phyloP scores from a whole-genome alignment of 2,888 invertebrate genomes.

The Ennomos quercinarius region DNA sequence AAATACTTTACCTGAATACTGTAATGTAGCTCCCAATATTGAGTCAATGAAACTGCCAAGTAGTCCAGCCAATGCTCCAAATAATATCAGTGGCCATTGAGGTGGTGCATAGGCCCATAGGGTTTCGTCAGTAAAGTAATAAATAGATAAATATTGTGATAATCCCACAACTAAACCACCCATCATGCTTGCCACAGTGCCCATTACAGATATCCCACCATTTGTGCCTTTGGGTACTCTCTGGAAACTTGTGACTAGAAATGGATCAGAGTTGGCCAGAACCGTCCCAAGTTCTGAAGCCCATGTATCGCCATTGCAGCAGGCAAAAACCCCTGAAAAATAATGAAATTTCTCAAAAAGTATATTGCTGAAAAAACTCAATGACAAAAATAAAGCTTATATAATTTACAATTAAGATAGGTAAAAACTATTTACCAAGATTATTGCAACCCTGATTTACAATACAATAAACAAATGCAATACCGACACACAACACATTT shows the following conservation, averaged over 20 bases:
- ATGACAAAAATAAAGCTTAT: no score
- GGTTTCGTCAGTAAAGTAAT: conserved; percentile 86
- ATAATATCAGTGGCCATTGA: conserved; percentile 92
- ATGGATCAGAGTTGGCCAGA: conserved; percentile 87
- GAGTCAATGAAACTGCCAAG: conserved; percentile 94
- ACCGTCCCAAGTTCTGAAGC: conserved; percentile 95
- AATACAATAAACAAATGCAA: no score
- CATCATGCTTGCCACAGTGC: conserved; percentile 84
- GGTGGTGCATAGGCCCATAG: conserved; percentile 86
- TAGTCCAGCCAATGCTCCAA: conserved; percentile 90
- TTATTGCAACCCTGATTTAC: no score
- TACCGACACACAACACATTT: no score
- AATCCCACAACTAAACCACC: conserved; percentile 91
- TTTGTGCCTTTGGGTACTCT: conserved; percentile 95
- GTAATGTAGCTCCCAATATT: conserved; percentile 92
- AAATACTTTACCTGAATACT: conserved; percentile 89
- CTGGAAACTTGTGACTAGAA: conserved; percentile 90
- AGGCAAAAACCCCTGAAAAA: conserved; percentile 88
- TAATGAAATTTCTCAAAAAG: conserved; percentile 3
- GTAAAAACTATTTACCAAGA: no score
- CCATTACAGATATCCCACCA: conserved; percentile 91
- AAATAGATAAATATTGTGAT: conserved; percentile 88
- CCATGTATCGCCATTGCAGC: conserved; percentile 96
- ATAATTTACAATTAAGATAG: no score
- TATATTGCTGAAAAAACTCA: no score